Percentiles rank a stretch among this genome's conserved stretches.
phyloP scores from a whole-genome alignment of 2,888 invertebrate species.

The Amphipoea lucens region DNA sequence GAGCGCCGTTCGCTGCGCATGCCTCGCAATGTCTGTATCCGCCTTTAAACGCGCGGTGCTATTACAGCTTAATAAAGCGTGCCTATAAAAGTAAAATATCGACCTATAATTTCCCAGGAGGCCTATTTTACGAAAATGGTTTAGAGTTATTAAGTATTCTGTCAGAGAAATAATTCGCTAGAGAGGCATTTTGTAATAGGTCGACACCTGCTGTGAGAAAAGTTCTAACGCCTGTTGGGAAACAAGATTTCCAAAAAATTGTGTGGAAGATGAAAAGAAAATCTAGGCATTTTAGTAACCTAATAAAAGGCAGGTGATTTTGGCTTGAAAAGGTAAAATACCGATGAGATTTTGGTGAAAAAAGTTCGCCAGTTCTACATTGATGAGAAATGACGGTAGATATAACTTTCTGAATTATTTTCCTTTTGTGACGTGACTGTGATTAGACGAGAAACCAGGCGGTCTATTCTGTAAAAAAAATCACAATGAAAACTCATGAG shows the following conservation, averaged over 20 bases:
- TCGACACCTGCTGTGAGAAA: not conserved
- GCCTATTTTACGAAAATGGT: conserved; percentile 35
- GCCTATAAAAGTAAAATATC: conserved; percentile 36
- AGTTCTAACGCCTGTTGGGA: not conserved
- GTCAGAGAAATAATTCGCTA: conserved; percentile 25
- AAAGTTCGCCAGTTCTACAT: not conserved
- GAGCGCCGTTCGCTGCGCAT: too few species aligned
- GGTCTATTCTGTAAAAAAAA: not conserved
- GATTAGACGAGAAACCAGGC: not conserved
- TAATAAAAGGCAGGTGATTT: conserved; percentile 19
- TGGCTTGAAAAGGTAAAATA: conserved; percentile 14
- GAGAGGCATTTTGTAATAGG: conserved; percentile 38
- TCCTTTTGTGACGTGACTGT: not conserved
- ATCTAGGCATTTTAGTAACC: not conserved
- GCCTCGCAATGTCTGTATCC: too few species aligned
- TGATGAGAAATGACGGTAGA: conserved; percentile 10
- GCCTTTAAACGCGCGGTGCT: not conserved
- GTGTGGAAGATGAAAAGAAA: not conserved
- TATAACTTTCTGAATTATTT: not conserved
- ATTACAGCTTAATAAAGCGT: not conserved
- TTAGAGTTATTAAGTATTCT: conserved; percentile 26
- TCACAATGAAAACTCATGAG: not conserved
- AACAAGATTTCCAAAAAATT: not conserved
- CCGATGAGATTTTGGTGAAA: not conserved
- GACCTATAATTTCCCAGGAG: conserved; percentile 51